phyloP scores from a whole-genome alignment of 2,888 invertebrate genomes.

The Alloplasta piceator region DNA sequence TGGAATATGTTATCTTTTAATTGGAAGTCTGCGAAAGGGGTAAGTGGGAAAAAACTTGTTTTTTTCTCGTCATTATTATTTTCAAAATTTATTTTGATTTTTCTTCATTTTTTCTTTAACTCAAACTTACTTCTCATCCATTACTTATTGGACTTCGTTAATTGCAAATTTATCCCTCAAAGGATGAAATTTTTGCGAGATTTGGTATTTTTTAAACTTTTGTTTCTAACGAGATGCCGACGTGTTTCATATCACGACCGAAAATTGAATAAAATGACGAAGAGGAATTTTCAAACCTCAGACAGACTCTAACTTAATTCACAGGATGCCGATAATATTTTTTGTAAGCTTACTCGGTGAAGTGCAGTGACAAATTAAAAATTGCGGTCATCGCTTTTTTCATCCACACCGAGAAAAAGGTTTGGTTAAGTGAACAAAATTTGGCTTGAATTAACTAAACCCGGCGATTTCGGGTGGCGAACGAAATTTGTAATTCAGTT shows the following conservation, averaged over 20 bases:
- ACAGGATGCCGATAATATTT: background rate
- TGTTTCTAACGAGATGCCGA: background rate
- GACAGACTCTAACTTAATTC: background rate
- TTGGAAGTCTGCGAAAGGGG: constrained; percentile 85
- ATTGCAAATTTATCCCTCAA: background rate
- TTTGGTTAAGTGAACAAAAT: no score
- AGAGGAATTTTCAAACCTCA: background rate
- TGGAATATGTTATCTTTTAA: constrained; percentile 87
- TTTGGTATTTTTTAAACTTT: background rate
- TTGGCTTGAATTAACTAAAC: no score
- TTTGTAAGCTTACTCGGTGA: background rate
- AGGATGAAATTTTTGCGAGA: background rate
- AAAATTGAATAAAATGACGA: constrained; percentile 33
- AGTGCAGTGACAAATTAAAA: background rate
- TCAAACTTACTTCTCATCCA: background rate
- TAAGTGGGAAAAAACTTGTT: constrained; percentile 80
- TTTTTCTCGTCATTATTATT: background rate
- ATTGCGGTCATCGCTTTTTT: background rate
- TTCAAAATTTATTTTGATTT: background rate
- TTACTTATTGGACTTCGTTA: background rate
- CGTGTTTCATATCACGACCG: constrained; percentile 14
- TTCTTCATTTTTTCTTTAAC: background rate
- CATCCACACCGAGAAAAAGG: no score
- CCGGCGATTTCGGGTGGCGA: no score
- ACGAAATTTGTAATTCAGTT: no score